Conservation (phyloP, 2,888 invertebrate species). For the Noctua fimbriata region DNA sequence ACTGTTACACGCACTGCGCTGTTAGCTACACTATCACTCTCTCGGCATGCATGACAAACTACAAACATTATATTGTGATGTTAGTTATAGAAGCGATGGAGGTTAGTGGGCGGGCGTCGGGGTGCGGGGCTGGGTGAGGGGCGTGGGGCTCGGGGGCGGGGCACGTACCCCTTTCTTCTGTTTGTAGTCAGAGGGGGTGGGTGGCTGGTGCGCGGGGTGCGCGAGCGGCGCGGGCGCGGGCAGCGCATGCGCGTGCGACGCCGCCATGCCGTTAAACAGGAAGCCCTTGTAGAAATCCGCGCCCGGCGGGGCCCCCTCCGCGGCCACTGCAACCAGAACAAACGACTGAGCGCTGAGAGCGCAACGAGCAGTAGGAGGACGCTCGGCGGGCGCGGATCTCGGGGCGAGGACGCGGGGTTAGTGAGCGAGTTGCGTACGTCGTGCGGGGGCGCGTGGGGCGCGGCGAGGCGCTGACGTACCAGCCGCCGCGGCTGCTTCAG, state of each 20-base stretch:
- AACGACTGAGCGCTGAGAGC: slow-evolving; percentile 71
- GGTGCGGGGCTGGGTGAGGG: slow-evolving; percentile 52
- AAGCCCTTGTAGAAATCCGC: slow-evolving; percentile 96
- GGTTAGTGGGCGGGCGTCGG: slow-evolving; percentile 56
- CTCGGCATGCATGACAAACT: slow-evolving; percentile 46
- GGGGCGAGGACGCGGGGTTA: slow-evolving; percentile 68
- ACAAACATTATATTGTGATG: slow-evolving; percentile 52
- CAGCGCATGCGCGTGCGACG: slow-evolving; percentile 77
- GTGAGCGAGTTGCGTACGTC: slow-evolving; percentile 82
- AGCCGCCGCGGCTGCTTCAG: slow-evolving; percentile 99
- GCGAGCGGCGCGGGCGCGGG: slow-evolving; percentile 76
- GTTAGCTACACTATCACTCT: slow-evolving; percentile 8
- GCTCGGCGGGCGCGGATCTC: slow-evolving; percentile 85
- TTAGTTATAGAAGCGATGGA: slow-evolving; percentile 74
- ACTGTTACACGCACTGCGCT: slow-evolving; percentile 39
- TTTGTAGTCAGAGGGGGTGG: slow-evolving; percentile 87
- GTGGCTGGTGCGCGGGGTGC: slow-evolving; percentile 76
- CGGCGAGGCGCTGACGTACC: slow-evolving; percentile 93
- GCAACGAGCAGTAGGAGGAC: slow-evolving; percentile 71
- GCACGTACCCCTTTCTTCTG: slow-evolving; percentile 90
- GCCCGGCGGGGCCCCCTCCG: slow-evolving; percentile 95
- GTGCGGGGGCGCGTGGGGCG: slow-evolving; percentile 84
- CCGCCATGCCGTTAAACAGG: slow-evolving; percentile 93
- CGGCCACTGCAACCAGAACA: slow-evolving; percentile 94
- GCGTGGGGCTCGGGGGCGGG: slow-evolving; percentile 67